Percentiles rank a stretch among this genome's conserved stretches.
Conservation (phyloP, 2,888 invertebrate genomes). For the Eilema sororculum region DNA sequence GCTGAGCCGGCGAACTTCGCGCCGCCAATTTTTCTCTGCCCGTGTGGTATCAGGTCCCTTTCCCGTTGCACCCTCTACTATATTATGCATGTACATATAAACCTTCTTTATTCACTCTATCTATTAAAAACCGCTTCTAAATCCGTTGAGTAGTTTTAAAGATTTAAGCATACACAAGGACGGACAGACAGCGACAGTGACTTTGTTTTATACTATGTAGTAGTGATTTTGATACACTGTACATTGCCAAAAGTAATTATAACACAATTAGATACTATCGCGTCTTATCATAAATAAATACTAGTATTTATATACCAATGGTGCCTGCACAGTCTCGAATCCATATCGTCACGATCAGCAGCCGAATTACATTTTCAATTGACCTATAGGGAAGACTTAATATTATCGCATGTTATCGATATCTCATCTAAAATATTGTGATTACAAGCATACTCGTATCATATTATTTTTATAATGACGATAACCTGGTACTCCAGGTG, state of each 20-base stretch:
- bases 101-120: too few relatives aligned
- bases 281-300: not conserved
- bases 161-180: too few relatives aligned
- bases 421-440: constrained; percentile 18
- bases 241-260: not conserved
- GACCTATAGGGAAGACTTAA: constrained; percentile 4
- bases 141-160: too few relatives aligned
- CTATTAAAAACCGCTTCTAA: too few relatives aligned
- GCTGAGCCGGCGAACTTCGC: too few relatives aligned
- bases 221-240: not conserved
- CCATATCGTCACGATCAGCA: constrained; percentile 7
- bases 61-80: too few relatives aligned
- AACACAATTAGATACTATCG: not conserved
- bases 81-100: too few relatives aligned
- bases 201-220: too few relatives aligned
- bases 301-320: not conserved
- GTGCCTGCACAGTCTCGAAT: not conserved
- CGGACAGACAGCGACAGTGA: too few relatives aligned
- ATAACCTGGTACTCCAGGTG: not conserved
- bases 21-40: too few relatives aligned
- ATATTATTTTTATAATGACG: not conserved
- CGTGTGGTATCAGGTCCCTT: too few relatives aligned
- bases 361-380: constrained; percentile 10
- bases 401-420: constrained; percentile 9
- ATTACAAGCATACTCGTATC: constrained; percentile 12